phyloP scores from a whole-genome alignment of 2,113 vertebrate genomes.

The Microcebus jonahi region DNA sequence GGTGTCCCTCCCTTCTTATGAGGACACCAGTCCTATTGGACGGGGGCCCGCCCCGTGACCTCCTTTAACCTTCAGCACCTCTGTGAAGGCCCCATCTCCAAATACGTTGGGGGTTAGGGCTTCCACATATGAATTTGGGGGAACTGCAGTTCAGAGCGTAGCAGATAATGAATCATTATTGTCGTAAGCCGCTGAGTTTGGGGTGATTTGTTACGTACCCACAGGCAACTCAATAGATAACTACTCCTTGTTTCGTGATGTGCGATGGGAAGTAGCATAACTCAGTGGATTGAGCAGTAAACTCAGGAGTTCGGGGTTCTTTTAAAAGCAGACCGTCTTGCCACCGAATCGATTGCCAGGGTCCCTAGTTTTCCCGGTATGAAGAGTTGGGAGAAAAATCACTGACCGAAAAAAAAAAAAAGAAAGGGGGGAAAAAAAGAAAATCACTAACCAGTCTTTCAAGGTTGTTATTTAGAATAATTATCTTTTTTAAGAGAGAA shows the following conservation, averaged over 20 bases:
- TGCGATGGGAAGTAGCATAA: not conserved
- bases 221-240: not conserved
- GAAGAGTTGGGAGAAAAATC: not conserved
- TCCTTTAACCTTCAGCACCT: not conserved
- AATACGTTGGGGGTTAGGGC: not conserved
- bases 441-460: not conserved
- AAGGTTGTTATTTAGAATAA: constrained; percentile 5
- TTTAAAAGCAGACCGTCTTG: not conserved
- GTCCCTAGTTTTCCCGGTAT: not conserved
- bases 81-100: not conserved
- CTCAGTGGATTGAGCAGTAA: not conserved
- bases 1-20: not conserved
- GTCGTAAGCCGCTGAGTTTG: not conserved
- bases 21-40: not conserved
- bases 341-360: not conserved
- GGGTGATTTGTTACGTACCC: not conserved
- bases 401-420: not conserved
- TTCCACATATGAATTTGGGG: not conserved
- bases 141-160: not conserved
- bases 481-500: not conserved
- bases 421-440: too few species aligned
- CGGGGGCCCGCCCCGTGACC: not conserved
- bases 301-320: not conserved
- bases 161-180: not conserved
- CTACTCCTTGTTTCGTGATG: not conserved